Percentiles rank a stretch among this genome's conserved stretches.
phyloP scores from a whole-genome alignment of 2,888 invertebrate genomes.

The Seira musarum region DNA sequence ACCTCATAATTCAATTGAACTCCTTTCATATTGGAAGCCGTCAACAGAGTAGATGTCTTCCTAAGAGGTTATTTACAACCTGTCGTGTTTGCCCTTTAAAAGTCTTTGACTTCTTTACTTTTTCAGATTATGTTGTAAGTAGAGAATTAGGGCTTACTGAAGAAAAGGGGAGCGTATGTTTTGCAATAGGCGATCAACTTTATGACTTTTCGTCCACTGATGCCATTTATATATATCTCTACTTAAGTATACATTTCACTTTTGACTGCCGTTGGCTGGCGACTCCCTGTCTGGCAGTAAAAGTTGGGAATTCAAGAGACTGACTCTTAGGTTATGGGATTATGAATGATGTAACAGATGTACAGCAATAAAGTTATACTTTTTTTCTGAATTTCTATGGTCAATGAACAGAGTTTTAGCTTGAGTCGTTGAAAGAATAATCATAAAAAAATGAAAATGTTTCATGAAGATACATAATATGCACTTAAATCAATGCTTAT shows the following conservation, averaged over 20 bases:
- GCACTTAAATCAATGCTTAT: background rate
- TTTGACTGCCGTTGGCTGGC: conserved; percentile 1
- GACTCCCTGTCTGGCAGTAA: conserved; percentile 18
- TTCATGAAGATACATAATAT: conserved; percentile 8
- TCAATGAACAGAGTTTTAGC: background rate
- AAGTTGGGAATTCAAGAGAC: too few relatives aligned
- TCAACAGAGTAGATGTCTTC: background rate
- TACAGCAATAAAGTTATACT: too few relatives aligned
- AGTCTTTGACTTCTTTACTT: too few relatives aligned
- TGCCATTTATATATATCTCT: too few relatives aligned
- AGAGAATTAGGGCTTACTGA: too few relatives aligned
- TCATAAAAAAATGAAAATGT: background rate
- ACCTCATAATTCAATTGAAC: too few relatives aligned
- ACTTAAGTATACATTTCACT: background rate
- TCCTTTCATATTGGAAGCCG: too few relatives aligned
- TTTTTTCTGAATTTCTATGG: background rate
- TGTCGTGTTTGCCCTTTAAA: conserved; percentile 39
- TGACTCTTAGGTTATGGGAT: too few relatives aligned
- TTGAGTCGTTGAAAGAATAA: background rate
- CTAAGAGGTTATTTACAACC: conserved; percentile 37
- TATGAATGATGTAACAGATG: too few relatives aligned
- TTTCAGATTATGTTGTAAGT: too few relatives aligned
- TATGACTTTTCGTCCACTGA: conserved; percentile 22
- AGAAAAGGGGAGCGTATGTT: background rate
- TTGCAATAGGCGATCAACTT: conserved; percentile 13